Evolutionary conservation across 2,797 vertebrate species (phyloP).

Genomic region (Poecilia picta): DNA sequence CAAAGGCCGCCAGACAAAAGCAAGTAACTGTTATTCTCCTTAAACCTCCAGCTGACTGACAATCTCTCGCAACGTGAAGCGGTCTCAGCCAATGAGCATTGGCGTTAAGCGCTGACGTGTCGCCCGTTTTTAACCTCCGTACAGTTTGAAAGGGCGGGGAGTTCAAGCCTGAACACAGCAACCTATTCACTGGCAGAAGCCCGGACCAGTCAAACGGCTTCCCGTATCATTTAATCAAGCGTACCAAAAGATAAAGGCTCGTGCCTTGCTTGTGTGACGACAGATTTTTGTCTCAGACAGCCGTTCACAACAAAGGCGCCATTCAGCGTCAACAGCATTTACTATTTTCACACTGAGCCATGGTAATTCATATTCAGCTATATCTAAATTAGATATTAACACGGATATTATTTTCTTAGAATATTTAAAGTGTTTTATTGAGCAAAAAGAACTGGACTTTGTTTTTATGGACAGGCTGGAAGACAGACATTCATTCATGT

Average conservation of each 20-base stretch:
- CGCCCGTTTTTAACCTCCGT: accelerated
- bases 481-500: not conserved
- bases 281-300: not conserved
- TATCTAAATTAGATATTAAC: not conserved
- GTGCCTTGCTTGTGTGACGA: slow-evolving; percentile 9
- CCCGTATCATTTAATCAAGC: not conserved
- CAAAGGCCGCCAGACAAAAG: slow-evolving; percentile 22
- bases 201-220: no score
- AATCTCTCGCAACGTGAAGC: slow-evolving; percentile 25
- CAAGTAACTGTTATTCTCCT: slow-evolving; percentile 44
- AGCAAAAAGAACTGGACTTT: not conserved
- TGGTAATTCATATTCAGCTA: not conserved
- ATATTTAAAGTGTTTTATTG: not conserved
- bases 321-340: not conserved
- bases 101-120: slow-evolving; percentile 15
- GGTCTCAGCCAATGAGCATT: slow-evolving; percentile 65
- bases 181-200: not conserved
- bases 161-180: not conserved
- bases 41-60: slow-evolving; percentile 58
- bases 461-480: not conserved
- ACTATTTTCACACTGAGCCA: not conserved
- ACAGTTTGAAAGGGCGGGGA: slow-evolving; percentile 18
- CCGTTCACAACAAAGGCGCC: slow-evolving; percentile 9
- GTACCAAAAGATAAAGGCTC: slow-evolving; percentile 20
- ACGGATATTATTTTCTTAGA: not conserved